Conservation (phyloP, 2,888 invertebrate species). For the Chrysolina americana region DNA sequence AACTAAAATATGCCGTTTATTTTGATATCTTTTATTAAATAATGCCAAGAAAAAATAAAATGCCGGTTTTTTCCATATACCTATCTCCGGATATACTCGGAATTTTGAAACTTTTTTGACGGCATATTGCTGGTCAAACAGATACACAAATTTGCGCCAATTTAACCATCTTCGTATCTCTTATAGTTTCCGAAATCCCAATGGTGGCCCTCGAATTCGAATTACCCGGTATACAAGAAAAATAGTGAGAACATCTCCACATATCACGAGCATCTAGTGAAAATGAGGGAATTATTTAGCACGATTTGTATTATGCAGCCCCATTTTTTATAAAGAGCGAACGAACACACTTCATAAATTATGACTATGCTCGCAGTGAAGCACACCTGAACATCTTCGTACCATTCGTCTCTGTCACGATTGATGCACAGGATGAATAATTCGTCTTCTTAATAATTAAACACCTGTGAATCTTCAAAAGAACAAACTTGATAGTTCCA, state of each 20-base stretch:
- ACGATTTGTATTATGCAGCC: background rate
- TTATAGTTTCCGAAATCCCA: no score
- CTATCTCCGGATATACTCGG: no score
- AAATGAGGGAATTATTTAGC: background rate
- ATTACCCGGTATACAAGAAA: no score
- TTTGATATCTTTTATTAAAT: no score
- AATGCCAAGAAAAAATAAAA: no score
- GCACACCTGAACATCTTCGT: background rate
- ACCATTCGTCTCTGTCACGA: conserved; percentile 1
- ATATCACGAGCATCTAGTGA: background rate
- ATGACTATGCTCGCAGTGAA: background rate
- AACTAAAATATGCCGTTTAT: no score
- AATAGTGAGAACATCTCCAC: background rate
- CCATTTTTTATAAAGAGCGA: background rate
- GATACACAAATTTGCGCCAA: no score
- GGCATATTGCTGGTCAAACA: no score
- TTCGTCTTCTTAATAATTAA: conserved; percentile 12
- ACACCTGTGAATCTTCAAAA: background rate
- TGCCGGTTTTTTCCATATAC: no score
- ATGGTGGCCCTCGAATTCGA: no score
- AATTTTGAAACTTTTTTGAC: no score
- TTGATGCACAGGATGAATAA: conserved; percentile 3
- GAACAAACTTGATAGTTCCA: conserved; percentile 12
- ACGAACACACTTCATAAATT: conserved; percentile 10
- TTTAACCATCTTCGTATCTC: no score